Percentiles rank a stretch among this genome's conserved stretches.
phyloP scores from a whole-genome alignment of 64 coral and sea anemone genomes.

The Acropora tenuis region DNA sequence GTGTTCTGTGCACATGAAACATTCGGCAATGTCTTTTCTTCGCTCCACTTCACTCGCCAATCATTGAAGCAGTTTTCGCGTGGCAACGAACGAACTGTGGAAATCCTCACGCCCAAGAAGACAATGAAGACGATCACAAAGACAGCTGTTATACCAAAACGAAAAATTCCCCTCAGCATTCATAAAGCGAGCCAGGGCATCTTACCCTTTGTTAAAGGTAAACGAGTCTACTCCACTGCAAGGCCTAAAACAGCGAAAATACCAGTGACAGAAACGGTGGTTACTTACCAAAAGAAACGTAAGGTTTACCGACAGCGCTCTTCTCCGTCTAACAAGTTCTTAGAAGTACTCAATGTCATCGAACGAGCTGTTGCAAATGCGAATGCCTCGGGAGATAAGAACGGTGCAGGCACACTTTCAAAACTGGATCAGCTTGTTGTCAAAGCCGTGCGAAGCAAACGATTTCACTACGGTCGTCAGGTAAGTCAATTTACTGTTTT shows the following conservation, averaged over 20 bases:
- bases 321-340: constrained; percentile 72
- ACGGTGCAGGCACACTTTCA: neutral
- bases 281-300: constrained; percentile 32
- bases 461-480: constrained; percentile 48
- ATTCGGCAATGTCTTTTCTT: neutral
- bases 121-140: too few relatives aligned
- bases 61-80: constrained; percentile 59
- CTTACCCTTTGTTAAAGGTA: too few relatives aligned
- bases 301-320: constrained; percentile 57
- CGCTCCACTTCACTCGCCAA: constrained; percentile 49
- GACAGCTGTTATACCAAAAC: neutral
- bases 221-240: too few relatives aligned
- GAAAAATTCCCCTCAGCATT: too few relatives aligned
- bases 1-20: neutral
- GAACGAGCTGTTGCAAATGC: constrained; percentile 70
- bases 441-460: constrained; percentile 16
- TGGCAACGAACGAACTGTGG: constrained; percentile 44
- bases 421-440: constrained; percentile 29
- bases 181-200: too few relatives aligned
- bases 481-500: neutral
- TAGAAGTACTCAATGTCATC: constrained; percentile 73
- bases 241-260: neutral
- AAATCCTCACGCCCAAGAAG: constrained; percentile 51
- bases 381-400: constrained; percentile 10
- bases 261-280: neutral